Percentiles rank a stretch among this genome's conserved stretches.
These are phyloP conservation scores for Pectinophora gossypiella DNA, from an alignment of 1,140 invertebrate genomes.

Conservation along the genomic window DNA sequence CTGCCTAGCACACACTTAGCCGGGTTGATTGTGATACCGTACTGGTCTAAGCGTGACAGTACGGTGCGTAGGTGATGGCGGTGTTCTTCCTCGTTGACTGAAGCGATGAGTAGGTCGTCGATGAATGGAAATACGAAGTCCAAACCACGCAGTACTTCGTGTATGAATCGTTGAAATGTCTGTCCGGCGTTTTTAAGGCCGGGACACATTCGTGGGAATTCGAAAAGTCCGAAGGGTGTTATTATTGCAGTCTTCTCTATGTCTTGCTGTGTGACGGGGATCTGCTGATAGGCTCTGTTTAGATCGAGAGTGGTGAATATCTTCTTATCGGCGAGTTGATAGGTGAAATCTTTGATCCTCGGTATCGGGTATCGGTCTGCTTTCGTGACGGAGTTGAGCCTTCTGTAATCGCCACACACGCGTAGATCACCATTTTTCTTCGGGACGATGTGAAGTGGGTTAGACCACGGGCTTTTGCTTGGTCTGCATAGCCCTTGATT, in stretches of 20 bases:
- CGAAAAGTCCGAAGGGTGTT: background rate
- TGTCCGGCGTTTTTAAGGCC: conserved; percentile 10
- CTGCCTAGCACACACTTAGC: background rate
- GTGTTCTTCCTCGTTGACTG: background rate
- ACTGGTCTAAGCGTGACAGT: background rate
- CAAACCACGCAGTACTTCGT: background rate
- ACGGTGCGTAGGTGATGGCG: background rate
- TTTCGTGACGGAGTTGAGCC: too few relatives aligned
- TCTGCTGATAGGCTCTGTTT: conserved; percentile 46
- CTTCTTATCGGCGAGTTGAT: too few relatives aligned
- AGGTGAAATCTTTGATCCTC: too few relatives aligned
- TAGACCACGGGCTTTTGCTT: too few relatives aligned
- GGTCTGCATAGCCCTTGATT: too few relatives aligned
- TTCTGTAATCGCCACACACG: too few relatives aligned
- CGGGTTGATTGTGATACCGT: conserved; percentile 4
- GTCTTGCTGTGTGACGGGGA: conserved; percentile 39
- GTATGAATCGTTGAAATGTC: conserved; percentile 1
- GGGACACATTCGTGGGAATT: background rate
- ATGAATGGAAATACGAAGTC: background rate
- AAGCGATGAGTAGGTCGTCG: background rate
- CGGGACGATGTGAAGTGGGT: too few relatives aligned
- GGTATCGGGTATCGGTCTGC: too few relatives aligned
- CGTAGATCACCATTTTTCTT: too few relatives aligned
- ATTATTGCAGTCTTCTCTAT: conserved; percentile 6
- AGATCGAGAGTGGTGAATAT: conserved; percentile 3